Evolutionary conservation across 2,888 invertebrate species (phyloP), one percentile per base, ranked within the genome.

Genomic region (Meloe dianella): DNA sequence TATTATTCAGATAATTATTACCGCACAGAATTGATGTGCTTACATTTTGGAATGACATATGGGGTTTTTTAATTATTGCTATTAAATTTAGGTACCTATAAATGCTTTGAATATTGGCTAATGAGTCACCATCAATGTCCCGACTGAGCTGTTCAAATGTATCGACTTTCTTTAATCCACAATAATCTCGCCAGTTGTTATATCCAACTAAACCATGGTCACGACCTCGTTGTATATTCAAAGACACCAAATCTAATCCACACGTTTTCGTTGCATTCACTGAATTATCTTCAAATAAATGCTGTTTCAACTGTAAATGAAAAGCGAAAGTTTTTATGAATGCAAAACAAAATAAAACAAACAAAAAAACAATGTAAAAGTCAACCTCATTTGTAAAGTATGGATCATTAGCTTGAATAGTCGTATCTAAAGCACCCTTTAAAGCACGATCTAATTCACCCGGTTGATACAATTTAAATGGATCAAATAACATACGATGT

Each of bases 121-220:
- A 78, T 0, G 92, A 89, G 7, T 87, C 86, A 0, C 85, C 82
- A 76, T 94, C 92, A 76, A 95, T 87, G 27, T 90, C 86, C 1
- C 82, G 83, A 0, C 83, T 80, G 66, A 73, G 69, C 41, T 93
- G 90, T 0, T 86, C 84, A 82, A 94, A 95, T 59, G 83, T 87
- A 35, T 78, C 84, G 0, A 90, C 89, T 20, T 86, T 83, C 0
- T 86, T 81, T 57, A 95, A 84, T 0, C 91, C 91, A 75, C 96
- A 97, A 77, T 90, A 88, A 64, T 90, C 86, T 60, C 95, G 85
- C 91, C 93, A 96, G 35, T 86, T 86, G 0, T 89, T 88, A 83
- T 96, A 96, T 0, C 91, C 84, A 0, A 93, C 92, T 65, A 96
- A 84, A 0, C 95, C 96, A 81, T 96, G 95, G 85, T 96, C 96